Evolutionary conservation across 2,888 invertebrate genomes (phyloP).

Genomic region (Hydrotaea cyrtoneurina): DNA sequence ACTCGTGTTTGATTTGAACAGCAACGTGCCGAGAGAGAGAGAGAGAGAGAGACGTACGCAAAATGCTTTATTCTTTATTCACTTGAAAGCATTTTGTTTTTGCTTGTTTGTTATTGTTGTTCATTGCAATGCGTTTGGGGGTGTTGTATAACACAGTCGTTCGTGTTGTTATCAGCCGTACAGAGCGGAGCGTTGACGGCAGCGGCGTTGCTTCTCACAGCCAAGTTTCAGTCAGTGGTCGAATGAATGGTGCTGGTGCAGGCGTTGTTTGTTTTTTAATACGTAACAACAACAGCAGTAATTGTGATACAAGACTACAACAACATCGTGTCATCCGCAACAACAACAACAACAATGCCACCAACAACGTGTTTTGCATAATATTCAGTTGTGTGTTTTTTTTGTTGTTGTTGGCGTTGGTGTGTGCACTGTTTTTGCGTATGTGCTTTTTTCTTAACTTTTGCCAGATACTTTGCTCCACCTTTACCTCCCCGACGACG

Average conservation of each 20-base stretch:
- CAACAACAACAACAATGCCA: not conserved
- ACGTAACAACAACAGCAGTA: not conserved
- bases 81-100: not conserved
- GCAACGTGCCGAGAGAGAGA: not conserved
- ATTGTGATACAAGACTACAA: not conserved
- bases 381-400: conserved; percentile 29
- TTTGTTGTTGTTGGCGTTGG: not conserved
- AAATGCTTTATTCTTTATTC: conserved; percentile 1
- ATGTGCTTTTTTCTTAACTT: not conserved
- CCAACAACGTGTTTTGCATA: conserved; percentile 62
- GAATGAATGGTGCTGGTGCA: conserved; percentile 27
- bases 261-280: conserved; percentile 14
- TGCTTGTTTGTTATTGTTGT: not conserved
- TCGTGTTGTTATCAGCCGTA: conserved; percentile 41
- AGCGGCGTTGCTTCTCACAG: not conserved
- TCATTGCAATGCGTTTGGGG: conserved; percentile 53
- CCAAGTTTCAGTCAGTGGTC: conserved; percentile 27
- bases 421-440: not conserved
- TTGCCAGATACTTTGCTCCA: not conserved
- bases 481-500: not conserved
- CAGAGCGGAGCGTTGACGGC: not conserved
- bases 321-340: conserved; percentile 1
- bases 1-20: conserved; percentile 38
- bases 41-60: too few relatives aligned
- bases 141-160: conserved; percentile 46